Evolutionary conservation across 2,888 invertebrate genomes (phyloP).

Genomic region (Drosophila meridiana): DNA sequence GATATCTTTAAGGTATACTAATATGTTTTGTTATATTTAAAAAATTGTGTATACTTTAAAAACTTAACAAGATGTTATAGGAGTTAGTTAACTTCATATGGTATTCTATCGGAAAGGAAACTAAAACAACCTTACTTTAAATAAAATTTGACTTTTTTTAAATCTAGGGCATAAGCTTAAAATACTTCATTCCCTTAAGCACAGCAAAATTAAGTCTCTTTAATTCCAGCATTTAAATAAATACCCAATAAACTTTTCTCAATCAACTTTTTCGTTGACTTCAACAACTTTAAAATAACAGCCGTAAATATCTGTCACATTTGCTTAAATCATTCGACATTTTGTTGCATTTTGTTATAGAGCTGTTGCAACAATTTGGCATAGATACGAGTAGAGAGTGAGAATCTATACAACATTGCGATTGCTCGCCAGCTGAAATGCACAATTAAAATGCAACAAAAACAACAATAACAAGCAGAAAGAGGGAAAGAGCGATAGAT

Average conservation of each 20-base stretch:
- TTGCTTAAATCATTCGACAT: constrained; percentile 41
- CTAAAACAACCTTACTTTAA: no score
- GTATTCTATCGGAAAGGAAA: no score
- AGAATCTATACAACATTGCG: constrained; percentile 37
- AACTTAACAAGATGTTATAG: no score
- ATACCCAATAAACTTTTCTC: background rate
- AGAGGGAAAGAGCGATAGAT: background rate
- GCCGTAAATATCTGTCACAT: constrained; percentile 6
- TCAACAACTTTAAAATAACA: background rate
- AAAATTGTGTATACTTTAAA: no score
- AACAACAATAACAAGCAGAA: background rate
- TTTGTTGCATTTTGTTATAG: constrained; percentile 22
- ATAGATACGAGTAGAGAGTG: constrained; percentile 37
- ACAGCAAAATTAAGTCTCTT: no score
- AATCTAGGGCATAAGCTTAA: no score
- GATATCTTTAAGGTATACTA: no score
- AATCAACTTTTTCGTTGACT: background rate
- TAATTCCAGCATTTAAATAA: background rate
- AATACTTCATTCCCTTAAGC: no score
- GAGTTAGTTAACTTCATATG: no score
- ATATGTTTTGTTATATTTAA: no score
- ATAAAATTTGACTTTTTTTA: no score
- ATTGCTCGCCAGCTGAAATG: constrained; percentile 42
- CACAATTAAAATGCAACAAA: constrained; percentile 61
- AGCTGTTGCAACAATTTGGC: constrained; percentile 48